Evolutionary conservation across 2,113 vertebrate genomes (phyloP).

Genomic region (Percina caprodes): DNA sequence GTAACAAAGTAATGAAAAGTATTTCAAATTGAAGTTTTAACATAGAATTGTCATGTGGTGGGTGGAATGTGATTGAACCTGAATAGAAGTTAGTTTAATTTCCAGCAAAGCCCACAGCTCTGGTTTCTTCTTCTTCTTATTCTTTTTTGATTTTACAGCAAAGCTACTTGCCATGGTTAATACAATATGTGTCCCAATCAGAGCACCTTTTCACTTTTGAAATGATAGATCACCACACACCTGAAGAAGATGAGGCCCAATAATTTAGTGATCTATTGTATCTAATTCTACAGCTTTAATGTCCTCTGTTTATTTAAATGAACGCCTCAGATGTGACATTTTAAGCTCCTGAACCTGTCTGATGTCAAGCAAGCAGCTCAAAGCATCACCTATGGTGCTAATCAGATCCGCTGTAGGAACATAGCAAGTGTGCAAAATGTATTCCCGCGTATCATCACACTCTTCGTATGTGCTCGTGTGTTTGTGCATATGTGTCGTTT

Average conservation of each 20-base stretch:
- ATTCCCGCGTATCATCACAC: slow-evolving; percentile 22
- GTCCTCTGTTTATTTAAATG: not conserved
- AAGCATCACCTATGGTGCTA: slow-evolving; percentile 38
- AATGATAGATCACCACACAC: not conserved
- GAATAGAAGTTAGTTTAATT: not conserved
- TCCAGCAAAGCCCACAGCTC: not conserved
- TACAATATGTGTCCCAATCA: not conserved
- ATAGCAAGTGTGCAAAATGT: slow-evolving; percentile 24
- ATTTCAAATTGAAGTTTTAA: slow-evolving; percentile 6
- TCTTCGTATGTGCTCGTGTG: not conserved
- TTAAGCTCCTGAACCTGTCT: not conserved
- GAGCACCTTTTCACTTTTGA: not conserved
- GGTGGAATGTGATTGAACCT: not conserved
- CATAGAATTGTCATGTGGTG: not conserved
- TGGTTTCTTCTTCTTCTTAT: not conserved
- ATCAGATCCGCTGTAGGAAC: slow-evolving; percentile 31
- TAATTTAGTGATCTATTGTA: not conserved
- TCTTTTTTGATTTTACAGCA: not conserved
- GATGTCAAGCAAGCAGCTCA: slow-evolving; percentile 4
- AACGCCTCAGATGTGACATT: slow-evolving; percentile 14
- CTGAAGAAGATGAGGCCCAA: not conserved
- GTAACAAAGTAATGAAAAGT: not conserved
- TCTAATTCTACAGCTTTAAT: not conserved
- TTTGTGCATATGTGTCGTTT: slow-evolving; percentile 9
- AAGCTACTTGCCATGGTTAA: not conserved